Evolutionary conservation across 2,113 vertebrate genomes (phyloP).

Genomic region (Antechinus flavipes): DNA sequence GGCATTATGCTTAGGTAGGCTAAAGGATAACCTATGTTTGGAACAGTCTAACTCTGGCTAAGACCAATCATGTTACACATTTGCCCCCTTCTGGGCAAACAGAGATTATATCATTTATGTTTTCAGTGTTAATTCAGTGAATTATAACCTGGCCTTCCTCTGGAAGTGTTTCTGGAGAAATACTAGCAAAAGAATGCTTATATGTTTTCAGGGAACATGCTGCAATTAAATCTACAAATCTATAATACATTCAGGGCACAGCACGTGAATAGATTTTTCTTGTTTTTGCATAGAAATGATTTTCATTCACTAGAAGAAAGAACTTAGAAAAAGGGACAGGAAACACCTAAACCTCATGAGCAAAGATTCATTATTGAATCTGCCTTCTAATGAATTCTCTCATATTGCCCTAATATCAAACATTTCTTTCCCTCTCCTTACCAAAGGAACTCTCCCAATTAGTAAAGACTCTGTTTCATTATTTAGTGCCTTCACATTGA

Average conservation of each 20-base stretch:
- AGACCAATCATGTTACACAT: background rate
- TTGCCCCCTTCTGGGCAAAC: background rate
- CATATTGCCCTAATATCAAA: background rate
- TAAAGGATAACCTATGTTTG: background rate
- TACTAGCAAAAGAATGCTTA: background rate
- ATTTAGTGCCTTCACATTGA: constrained; percentile 96
- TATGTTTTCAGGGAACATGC: background rate
- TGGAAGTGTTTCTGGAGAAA: background rate
- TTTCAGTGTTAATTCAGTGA: constrained; percentile 5
- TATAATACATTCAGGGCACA: background rate
- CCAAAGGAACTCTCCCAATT: constrained; percentile 94
- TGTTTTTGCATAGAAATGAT: background rate
- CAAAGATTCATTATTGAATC: background rate
- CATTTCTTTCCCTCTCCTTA: constrained; percentile 82
- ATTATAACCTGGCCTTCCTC: background rate
- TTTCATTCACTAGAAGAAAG: constrained; percentile 11
- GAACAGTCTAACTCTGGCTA: background rate
- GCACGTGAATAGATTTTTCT: background rate
- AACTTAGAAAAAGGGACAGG: background rate
- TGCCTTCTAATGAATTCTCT: background rate
- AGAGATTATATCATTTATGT: background rate
- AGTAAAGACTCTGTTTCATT: constrained; percentile 97
- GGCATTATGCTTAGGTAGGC: background rate
- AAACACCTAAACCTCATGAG: background rate
- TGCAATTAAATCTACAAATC: background rate